phyloP scores from a whole-genome alignment of 2,113 vertebrate genomes.

The Gracilinanus agilis region DNA sequence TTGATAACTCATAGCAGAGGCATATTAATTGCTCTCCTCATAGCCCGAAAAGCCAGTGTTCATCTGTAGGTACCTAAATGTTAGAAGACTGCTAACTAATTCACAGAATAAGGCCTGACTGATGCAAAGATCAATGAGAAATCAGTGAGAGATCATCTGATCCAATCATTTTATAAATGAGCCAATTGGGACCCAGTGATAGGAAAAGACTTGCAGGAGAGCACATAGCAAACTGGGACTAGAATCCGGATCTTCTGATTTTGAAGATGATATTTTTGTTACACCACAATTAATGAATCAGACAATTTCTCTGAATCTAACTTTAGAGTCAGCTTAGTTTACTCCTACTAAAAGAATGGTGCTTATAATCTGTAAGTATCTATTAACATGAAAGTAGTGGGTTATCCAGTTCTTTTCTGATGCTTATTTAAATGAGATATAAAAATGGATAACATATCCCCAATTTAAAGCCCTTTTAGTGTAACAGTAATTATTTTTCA shows the following conservation, averaged over 20 bases:
- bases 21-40: neutral
- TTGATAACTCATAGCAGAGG: neutral
- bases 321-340: conserved; percentile 11
- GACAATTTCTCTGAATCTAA: conserved; percentile 28
- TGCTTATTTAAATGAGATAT: conserved; percentile 12
- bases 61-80: neutral
- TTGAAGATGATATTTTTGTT: neutral
- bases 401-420: neutral
- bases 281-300: neutral
- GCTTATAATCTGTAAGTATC: neutral
- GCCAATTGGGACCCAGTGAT: neutral
- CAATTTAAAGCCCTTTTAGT: neutral
- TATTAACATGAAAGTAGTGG: neutral
- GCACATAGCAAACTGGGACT: neutral
- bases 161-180: neutral
- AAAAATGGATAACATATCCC: neutral
- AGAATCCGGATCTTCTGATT: neutral
- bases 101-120: neutral
- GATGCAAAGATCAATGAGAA: neutral
- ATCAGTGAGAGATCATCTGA: neutral
- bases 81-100: neutral
- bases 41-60: neutral
- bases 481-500: neutral
- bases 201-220: neutral
- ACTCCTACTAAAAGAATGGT: conserved; percentile 1